Base-by-base conservation (phyloP, 2,797 vertebrate genomes). In the Arnoldichthys spilopterus region DNA sequence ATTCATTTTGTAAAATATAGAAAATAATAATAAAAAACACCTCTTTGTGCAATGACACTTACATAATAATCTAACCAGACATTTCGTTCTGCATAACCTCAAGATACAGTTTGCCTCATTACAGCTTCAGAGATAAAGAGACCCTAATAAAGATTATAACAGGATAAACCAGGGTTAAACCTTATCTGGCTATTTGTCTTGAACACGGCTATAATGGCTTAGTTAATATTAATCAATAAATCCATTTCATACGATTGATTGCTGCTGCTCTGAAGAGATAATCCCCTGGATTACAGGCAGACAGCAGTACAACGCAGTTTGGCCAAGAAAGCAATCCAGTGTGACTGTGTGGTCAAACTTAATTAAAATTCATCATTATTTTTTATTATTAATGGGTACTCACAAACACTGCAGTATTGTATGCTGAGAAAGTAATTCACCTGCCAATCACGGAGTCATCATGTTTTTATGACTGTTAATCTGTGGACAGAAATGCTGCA, bases 401-500 rank as follows among this genome's bases (percentile, higher is more conserved):
- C 20, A 49, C 45, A 54, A 32, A 24, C 30, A 37, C 6, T n/a
- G 68, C 30, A 54, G 8, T 54, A 71, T 28, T 70, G 26, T 53
- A 34, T 34, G 18, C 47, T 49, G 68, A 54, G 28, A 16, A 53
- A 53, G 16, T 32, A 22, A 71, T 53, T 71, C 12, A 9, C 26
- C 24, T 49, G 8, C 49, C 68, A 54, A 32, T 71, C 68, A 71
- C 22, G 20, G 30, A 22, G 28, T 71, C 22, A n/a, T 71, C 47
- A 66, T 66, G 63, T 64, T 70, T 70, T 49, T 53, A 20, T 40
- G 43, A 22, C 9, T 56, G 56, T 59, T 71, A 71, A 73, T 45
- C 37, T 61, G 54, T 30, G 37, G 28, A 61, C 16, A 59, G 6
- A 1, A 73, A 18, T 22, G 30, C 30, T 22, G 45, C 18, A 53